Evolutionary conservation across 2,888 invertebrate genomes (phyloP).

Genomic region (Campopleginae sp.): DNA sequence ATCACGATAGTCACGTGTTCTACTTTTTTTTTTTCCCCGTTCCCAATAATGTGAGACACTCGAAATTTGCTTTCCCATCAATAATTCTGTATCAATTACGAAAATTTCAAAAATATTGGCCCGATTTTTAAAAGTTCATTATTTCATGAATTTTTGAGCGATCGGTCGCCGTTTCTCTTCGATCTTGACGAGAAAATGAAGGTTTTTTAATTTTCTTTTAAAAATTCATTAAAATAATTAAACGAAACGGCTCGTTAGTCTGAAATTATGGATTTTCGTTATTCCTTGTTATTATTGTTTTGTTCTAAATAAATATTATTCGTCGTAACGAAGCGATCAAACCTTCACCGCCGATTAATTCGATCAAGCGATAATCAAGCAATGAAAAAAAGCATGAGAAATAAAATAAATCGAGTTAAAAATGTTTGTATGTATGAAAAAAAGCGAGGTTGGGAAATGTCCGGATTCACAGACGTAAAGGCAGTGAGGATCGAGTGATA

Average conservation of each 20-base stretch:
- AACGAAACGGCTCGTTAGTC: slow-evolving; percentile 43
- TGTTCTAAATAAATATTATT: slow-evolving; percentile 17
- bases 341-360: slow-evolving; percentile 67
- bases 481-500: slow-evolving; percentile 11
- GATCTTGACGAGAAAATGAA: not conserved
- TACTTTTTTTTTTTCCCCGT: slow-evolving; percentile 36
- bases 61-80: slow-evolving; percentile 17
- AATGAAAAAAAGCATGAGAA: slow-evolving; percentile 70
- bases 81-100: not conserved
- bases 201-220: not conserved
- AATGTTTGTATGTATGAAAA: slow-evolving; percentile 27
- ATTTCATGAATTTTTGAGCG: not conserved
- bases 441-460: slow-evolving; percentile 54
- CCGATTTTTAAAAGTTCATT: not conserved
- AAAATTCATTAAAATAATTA: not conserved
- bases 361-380: slow-evolving; percentile 73
- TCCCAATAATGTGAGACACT: slow-evolving; percentile 6
- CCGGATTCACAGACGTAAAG: slow-evolving; percentile 33
- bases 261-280: not conserved
- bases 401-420: slow-evolving; percentile 45
- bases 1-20: slow-evolving; percentile 73
- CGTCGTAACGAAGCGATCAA: slow-evolving; percentile 55
- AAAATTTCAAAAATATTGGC: not conserved
- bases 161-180: not conserved
- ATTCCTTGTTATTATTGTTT: slow-evolving; percentile 3